Conservation (phyloP, 2,113 vertebrate species). For the Carassius auratus region DNA sequence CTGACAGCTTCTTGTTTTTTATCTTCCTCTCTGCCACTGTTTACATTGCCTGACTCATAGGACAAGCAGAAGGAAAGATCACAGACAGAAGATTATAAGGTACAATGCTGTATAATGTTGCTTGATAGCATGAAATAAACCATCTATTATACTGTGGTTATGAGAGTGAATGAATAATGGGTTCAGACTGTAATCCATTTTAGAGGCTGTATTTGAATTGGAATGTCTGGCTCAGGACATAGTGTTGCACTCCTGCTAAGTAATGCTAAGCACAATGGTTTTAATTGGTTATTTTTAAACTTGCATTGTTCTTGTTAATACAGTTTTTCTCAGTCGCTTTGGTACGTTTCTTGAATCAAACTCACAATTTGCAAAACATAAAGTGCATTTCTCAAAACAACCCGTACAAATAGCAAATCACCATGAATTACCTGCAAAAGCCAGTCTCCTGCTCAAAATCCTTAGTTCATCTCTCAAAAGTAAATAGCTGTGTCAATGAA, state of each 20-base stretch:
- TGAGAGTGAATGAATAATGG: not conserved
- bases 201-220: not conserved
- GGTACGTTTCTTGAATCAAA: too few relatives aligned
- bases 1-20: slow-evolving; percentile 33
- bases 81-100: slow-evolving; percentile 19
- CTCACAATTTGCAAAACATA: too few relatives aligned
- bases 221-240: slow-evolving; percentile 1
- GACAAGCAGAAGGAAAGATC: slow-evolving; percentile 11
- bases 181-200: slow-evolving; percentile 18
- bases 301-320: not conserved
- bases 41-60: slow-evolving; percentile 31
- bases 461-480: too few relatives aligned
- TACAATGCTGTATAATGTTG: not conserved
- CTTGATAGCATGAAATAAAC: slow-evolving; percentile 22
- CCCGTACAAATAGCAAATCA: too few relatives aligned
- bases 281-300: not conserved
- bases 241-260: not conserved
- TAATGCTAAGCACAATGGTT: not conserved
- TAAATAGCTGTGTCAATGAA: too few relatives aligned
- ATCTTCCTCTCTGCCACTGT: slow-evolving; percentile 21
- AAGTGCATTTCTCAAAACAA: too few relatives aligned
- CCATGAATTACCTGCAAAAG: too few relatives aligned
- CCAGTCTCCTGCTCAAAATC: too few relatives aligned
- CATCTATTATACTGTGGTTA: slow-evolving; percentile 19
- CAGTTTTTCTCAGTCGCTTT: too few relatives aligned